Percentiles rank a stretch among this genome's conserved stretches.
phyloP scores from a whole-genome alignment of 2,888 invertebrate genomes.

The Podabrus alpinus region DNA sequence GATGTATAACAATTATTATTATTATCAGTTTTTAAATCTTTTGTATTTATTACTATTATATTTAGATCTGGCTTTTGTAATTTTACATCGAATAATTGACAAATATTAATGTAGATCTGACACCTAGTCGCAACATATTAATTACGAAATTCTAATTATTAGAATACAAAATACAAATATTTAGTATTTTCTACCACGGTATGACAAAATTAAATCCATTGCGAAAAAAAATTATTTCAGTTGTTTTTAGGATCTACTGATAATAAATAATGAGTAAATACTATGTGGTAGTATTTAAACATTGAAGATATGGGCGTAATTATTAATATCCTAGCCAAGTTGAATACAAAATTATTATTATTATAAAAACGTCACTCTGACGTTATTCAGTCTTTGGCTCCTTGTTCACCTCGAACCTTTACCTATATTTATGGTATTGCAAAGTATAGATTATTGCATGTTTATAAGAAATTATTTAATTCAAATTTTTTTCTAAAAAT shows the following conservation, averaged over 20 bases:
- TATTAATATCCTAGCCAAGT: neutral
- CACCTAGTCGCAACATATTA: neutral
- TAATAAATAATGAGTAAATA: neutral
- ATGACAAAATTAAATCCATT: neutral
- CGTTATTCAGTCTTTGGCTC: neutral
- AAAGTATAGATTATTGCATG: neutral
- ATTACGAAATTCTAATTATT: neutral
- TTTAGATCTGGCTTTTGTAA: neutral
- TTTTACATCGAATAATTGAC: slow-evolving; percentile 2
- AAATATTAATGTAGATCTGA: neutral
- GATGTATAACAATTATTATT: slow-evolving; percentile 35
- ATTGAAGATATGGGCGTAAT: neutral
- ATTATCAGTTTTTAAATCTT: slow-evolving; percentile 26
- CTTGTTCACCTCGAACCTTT: neutral
- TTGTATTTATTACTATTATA: slow-evolving; percentile 7
- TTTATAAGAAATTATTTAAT: neutral
- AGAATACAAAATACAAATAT: neutral
- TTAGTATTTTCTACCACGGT: neutral
- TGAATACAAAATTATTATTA: neutral
- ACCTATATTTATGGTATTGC: neutral
- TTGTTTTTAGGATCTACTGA: neutral
- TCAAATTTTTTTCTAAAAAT: neutral
- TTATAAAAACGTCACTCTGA: neutral
- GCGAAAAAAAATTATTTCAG: neutral
- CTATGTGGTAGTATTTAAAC: neutral